A percentile compares a stretch with the other conserved stretches of the same genome.
Conservation (phyloP, 2,888 invertebrate species). For the Synergus umbraculus region DNA sequence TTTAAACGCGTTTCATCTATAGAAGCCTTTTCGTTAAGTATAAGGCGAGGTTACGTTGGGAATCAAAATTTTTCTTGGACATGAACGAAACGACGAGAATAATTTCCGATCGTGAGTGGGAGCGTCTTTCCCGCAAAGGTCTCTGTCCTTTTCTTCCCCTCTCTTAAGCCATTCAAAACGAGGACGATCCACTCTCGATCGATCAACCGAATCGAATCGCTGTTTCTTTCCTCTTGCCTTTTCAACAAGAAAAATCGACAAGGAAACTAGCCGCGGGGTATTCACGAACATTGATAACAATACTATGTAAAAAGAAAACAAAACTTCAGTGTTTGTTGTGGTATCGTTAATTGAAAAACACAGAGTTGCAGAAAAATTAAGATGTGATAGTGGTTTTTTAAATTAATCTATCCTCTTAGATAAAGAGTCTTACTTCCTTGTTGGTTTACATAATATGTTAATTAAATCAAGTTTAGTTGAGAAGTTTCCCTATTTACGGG, state of each 20-base stretch:
- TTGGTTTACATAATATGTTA: background rate
- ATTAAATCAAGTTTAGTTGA: background rate
- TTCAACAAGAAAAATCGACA: background rate
- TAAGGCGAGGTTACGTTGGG: background rate
- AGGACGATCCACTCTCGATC: constrained; percentile 51
- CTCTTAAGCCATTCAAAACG: constrained; percentile 51
- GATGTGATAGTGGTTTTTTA: background rate
- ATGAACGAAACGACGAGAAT: constrained; percentile 51
- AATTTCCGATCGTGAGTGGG: constrained; percentile 56
- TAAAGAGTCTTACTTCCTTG: constrained; percentile 15
- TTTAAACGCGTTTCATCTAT: background rate
- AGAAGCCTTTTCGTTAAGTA: background rate
- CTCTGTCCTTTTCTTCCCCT: constrained; percentile 52
- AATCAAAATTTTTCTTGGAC: constrained; percentile 50
- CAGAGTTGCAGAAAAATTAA: background rate
- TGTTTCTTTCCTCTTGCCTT: background rate
- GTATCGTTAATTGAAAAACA: background rate
- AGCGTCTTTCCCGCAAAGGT: constrained; percentile 55
- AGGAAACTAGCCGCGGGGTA: background rate
- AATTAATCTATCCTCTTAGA: constrained; percentile 1
- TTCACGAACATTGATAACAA: background rate
- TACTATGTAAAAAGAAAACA: background rate
- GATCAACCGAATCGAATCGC: constrained; percentile 45
- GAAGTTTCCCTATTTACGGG: background rate
- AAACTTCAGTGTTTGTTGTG: background rate